A percentile compares a stretch with the other conserved stretches of the same genome.
Conservation (phyloP, 1,140 invertebrate genomes). For the Lepidurus packardi region DNA sequence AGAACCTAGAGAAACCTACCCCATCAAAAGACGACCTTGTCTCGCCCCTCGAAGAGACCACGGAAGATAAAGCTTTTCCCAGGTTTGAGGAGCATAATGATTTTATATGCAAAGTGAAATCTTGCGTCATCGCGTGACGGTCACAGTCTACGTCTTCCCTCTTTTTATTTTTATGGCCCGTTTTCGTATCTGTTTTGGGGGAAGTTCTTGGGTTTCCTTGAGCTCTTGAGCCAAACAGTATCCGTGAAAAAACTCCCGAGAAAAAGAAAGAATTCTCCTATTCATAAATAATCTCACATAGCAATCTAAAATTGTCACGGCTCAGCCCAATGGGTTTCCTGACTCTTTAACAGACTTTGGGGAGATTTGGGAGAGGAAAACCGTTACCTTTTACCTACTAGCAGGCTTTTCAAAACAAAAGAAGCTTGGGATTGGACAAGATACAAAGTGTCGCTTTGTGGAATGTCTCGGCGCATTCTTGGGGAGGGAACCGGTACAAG, state of each 20-base stretch:
- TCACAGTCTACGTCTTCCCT: background rate
- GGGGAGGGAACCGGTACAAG: too few relatives aligned
- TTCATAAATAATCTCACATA: too few relatives aligned
- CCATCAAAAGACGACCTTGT: background rate
- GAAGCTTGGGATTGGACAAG: too few relatives aligned
- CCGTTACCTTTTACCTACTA: background rate
- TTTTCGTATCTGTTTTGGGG: background rate
- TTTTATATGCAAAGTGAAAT: conserved; percentile 3
- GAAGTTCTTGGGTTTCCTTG: background rate
- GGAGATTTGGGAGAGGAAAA: background rate
- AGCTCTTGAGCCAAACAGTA: background rate
- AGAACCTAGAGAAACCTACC: too few relatives aligned
- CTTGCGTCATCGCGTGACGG: background rate
- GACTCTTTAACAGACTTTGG: background rate
- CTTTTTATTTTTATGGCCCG: background rate
- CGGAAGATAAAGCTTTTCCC: background rate
- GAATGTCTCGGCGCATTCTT: background rate
- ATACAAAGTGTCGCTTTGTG: too few relatives aligned
- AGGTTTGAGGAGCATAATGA: background rate
- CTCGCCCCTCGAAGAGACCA: background rate
- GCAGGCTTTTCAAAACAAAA: too few relatives aligned
- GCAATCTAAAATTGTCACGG: too few relatives aligned
- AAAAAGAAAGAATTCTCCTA: too few relatives aligned
- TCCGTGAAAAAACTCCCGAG: too few relatives aligned
- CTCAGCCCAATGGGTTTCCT: too few relatives aligned